A percentile compares a stretch with the other conserved stretches of the same genome.
These are phyloP conservation scores for Loxodonta africana DNA, from an alignment of 2,113 vertebrate species.

Conservation along the genomic window DNA sequence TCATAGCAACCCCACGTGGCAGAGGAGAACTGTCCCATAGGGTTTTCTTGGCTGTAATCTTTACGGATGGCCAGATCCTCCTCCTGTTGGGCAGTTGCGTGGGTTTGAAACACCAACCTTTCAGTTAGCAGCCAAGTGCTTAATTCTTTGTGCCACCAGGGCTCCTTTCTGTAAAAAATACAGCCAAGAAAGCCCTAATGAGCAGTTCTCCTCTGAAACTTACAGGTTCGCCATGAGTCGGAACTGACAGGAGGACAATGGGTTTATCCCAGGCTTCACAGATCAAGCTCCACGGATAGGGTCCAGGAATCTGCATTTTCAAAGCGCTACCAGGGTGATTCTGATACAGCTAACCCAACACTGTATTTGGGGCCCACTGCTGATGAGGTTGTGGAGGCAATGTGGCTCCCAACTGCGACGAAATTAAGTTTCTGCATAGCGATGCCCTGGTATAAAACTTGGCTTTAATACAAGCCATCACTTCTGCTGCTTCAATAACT, in stretches of 20 bases:
- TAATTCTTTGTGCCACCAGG: too few relatives aligned
- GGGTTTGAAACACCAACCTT: too few relatives aligned
- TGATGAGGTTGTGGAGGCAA: not conserved
- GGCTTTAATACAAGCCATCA: not conserved
- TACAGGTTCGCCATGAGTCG: too few relatives aligned
- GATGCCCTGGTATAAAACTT: not conserved
- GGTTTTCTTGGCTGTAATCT: too few relatives aligned
- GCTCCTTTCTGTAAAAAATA: too few relatives aligned
- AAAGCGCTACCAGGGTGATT: not conserved
- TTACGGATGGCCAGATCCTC: not conserved
- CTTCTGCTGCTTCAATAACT: not conserved
- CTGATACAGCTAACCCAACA: not conserved
- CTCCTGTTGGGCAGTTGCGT: not conserved
- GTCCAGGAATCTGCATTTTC: not conserved
- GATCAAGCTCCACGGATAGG: not conserved
- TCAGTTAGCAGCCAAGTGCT: too few relatives aligned
- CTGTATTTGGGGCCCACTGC: not conserved
- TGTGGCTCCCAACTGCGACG: not conserved
- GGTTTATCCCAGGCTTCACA: not conserved
- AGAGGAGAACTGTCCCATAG: too few relatives aligned
- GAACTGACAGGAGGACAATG: not conserved
- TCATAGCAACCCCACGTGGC: too few relatives aligned
- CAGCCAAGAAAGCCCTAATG: too few relatives aligned
- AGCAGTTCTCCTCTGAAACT: too few relatives aligned
- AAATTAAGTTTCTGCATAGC: not conserved